Conservation (phyloP, 2,888 invertebrate genomes). For the Aphodius granarius region DNA sequence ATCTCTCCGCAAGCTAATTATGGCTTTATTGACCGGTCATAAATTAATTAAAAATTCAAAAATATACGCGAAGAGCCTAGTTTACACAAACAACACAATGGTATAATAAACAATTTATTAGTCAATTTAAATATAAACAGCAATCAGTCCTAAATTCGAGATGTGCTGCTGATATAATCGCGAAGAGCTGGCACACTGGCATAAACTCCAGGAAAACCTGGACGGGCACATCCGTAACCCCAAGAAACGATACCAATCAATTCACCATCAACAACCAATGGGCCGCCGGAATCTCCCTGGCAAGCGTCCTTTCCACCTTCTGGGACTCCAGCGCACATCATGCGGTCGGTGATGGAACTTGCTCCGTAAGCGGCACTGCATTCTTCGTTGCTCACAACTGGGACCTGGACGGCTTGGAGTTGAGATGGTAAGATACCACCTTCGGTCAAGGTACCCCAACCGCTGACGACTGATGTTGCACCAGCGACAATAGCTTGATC, state of each 20-base stretch:
- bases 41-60: not conserved
- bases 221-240: constrained; percentile 41
- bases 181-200: constrained; percentile 37
- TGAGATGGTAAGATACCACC: constrained; percentile 19
- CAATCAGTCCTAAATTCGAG: constrained; percentile 29
- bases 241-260: constrained; percentile 42
- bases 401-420: constrained; percentile 44
- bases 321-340: constrained; percentile 37
- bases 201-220: constrained; percentile 40
- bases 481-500: constrained; percentile 21
- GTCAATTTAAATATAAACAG: constrained; percentile 33
- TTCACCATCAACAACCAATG: constrained; percentile 34
- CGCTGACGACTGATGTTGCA: constrained; percentile 21
- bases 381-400: constrained; percentile 38
- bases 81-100: not conserved
- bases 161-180: constrained; percentile 29
- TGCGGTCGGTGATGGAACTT: constrained; percentile 32
- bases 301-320: constrained; percentile 39
- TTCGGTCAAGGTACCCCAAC: constrained; percentile 32
- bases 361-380: constrained; percentile 37
- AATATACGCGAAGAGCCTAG: not conserved
- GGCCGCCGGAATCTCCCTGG: constrained; percentile 45
- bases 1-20: not conserved
- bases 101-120: not conserved
- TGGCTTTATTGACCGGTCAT: not conserved